phyloP scores from a whole-genome alignment of 2,797 vertebrate genomes.

The Gastrophryne carolinensis region DNA sequence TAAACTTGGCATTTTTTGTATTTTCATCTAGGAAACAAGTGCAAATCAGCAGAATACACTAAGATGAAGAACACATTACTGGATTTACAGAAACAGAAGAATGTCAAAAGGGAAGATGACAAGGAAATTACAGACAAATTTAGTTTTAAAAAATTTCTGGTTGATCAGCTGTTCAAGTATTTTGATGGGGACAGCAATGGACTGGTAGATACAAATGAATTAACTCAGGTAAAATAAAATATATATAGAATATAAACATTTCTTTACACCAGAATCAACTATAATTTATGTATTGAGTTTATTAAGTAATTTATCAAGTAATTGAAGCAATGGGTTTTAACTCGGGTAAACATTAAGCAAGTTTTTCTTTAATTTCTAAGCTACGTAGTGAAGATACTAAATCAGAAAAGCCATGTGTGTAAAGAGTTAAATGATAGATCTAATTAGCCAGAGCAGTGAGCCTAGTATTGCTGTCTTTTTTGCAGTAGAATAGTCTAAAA shows the following conservation, averaged over 20 bases:
- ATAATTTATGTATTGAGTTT: too few species aligned
- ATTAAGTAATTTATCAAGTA: too few species aligned
- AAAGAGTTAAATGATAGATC: too few species aligned
- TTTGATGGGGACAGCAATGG: conserved; percentile 86
- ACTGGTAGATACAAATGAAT: conserved; percentile 81
- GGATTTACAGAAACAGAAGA: conserved; percentile 80
- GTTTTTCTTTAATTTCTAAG: too few species aligned
- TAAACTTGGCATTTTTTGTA: conserved; percentile 24
- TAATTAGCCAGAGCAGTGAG: too few species aligned
- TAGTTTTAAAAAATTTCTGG: conserved; percentile 77
- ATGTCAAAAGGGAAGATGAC: conserved; percentile 67
- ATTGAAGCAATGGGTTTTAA: too few species aligned
- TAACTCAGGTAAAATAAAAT: conserved; percentile 81
- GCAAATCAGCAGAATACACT: conserved; percentile 80
- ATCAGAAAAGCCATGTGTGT: too few species aligned
- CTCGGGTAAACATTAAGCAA: too few species aligned
- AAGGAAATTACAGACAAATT: conserved; percentile 72
- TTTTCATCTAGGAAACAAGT: conserved; percentile 81
- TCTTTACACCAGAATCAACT: too few species aligned
- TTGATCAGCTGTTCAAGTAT: conserved; percentile 88
- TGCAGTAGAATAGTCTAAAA: too few species aligned
- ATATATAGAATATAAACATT: background rate
- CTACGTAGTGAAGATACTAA: too few species aligned
- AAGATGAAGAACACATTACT: conserved; percentile 84
- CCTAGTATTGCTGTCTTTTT: too few species aligned